Evolutionary conservation across 2,113 vertebrate genomes (phyloP).

Genomic region (Corythornis cristatus): DNA sequence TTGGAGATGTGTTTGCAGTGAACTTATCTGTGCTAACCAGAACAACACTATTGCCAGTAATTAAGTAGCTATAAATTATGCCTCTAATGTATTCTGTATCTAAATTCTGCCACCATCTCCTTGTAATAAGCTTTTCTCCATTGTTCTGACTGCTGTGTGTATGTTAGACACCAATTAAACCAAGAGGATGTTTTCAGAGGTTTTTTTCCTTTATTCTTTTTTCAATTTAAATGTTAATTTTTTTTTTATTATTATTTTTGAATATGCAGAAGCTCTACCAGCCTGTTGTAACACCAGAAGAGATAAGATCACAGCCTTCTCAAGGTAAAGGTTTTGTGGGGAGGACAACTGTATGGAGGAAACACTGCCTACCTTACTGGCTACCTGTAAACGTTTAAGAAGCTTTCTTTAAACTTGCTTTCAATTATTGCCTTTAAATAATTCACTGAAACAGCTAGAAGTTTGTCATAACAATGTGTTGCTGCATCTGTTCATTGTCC

Average conservation of each 20-base stretch:
- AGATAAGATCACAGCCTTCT: slow-evolving; percentile 72
- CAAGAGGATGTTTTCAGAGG: background rate
- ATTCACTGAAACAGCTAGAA: background rate
- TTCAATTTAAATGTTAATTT: background rate
- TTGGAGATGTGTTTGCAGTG: background rate
- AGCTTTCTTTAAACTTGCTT: background rate
- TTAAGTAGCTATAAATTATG: background rate
- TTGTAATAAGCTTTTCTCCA: background rate
- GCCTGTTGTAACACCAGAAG: slow-evolving; percentile 69
- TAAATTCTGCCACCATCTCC: background rate
- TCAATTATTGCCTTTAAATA: background rate
- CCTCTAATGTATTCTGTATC: background rate
- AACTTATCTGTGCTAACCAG: background rate
- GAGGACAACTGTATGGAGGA: background rate
- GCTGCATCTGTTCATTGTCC: background rate
- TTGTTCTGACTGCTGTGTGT: background rate
- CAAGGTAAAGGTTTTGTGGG: slow-evolving; percentile 75
- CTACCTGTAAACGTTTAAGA: background rate
- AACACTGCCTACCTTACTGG: background rate
- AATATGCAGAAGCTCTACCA: slow-evolving; percentile 79
- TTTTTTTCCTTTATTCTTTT: background rate
- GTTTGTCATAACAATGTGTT: background rate
- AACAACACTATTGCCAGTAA: background rate
- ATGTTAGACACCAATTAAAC: background rate
- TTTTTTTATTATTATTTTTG: background rate